phyloP scores from a whole-genome alignment of 37 sponge, comb jelly and placozoan species.

The Halisarca cf. caerulea region DNA sequence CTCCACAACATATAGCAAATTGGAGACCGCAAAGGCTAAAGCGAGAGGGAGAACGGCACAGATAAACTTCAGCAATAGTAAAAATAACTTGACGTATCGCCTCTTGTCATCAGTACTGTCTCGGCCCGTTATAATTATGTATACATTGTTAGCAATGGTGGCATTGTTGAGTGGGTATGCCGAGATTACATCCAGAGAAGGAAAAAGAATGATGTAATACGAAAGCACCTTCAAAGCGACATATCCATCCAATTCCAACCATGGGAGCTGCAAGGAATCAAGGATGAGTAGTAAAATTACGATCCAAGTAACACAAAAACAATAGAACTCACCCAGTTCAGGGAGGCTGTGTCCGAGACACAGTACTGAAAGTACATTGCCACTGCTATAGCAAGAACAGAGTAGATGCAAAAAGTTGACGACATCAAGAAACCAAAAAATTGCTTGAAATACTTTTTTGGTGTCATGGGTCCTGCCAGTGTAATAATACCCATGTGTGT shows the following conservation, averaged over 20 bases:
- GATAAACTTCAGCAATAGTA: constrained; percentile 41
- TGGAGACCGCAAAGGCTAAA: constrained; percentile 75
- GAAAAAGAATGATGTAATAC: constrained; percentile 86
- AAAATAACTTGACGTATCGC: constrained; percentile 7
- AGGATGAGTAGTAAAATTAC: too few relatives aligned
- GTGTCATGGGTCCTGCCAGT: constrained; percentile 65
- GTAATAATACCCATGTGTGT: constrained; percentile 81
- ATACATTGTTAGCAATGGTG: constrained; percentile 74
- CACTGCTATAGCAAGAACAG: constrained; percentile 66
- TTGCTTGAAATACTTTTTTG: constrained; percentile 50
- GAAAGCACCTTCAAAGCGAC: constrained; percentile 57
- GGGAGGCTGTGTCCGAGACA: constrained; percentile 71
- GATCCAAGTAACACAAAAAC: too few relatives aligned
- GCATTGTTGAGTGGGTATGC: constrained; percentile 80
- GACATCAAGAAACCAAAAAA: constrained; percentile 52
- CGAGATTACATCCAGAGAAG: constrained; percentile 84
- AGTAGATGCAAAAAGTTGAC: constrained; percentile 52
- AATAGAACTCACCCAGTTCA: constrained; percentile 82
- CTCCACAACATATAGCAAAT: constrained; percentile 72
- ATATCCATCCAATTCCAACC: background rate
- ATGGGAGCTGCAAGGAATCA: constrained; percentile 38
- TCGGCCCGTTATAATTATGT: constrained; percentile 48
- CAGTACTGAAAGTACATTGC: constrained; percentile 65
- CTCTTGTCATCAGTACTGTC: constrained; percentile 43
- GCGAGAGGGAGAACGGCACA: constrained; percentile 63